Conservation (phyloP, 2,113 vertebrate genomes). For the Podarcis muralis region DNA sequence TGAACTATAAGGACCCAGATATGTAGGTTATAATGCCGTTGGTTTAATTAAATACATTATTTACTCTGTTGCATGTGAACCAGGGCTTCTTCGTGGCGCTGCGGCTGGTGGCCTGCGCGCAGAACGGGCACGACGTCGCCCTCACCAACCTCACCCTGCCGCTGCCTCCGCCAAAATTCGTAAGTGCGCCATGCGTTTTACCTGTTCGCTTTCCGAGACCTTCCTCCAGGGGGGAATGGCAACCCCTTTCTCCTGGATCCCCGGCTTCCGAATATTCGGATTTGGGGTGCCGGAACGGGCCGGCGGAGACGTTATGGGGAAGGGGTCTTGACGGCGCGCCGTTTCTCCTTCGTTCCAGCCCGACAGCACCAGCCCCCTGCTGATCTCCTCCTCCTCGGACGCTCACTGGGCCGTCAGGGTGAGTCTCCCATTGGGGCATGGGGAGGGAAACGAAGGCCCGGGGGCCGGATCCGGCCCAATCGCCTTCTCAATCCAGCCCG, state of each 20-base stretch:
- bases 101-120: constrained; percentile 91
- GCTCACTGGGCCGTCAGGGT: constrained; percentile 95
- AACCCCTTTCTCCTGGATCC: too few species aligned
- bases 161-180: constrained; percentile 92
- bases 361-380: constrained; percentile 89
- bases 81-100: constrained; percentile 94
- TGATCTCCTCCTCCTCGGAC: constrained; percentile 75
- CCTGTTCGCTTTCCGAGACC: neutral
- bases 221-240: too few species aligned
- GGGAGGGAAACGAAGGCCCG: too few species aligned
- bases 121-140: constrained; percentile 90
- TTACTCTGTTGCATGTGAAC: neutral
- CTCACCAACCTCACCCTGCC: constrained; percentile 84
- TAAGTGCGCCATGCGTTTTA: constrained; percentile 75
- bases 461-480: too few species aligned
- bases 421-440: constrained; percentile 56
- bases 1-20: too few species aligned
- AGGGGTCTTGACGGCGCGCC: too few species aligned
- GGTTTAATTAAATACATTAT: too few species aligned
- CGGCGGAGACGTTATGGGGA: too few species aligned
- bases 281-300: too few species aligned
- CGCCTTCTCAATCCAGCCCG: too few species aligned
- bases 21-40: neutral
- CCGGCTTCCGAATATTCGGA: too few species aligned
- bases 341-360: constrained; percentile 78